These are phyloP conservation scores for Melieria crassipennis DNA, from an alignment of 2,888 invertebrate genomes.

Conservation along the genomic window DNA sequence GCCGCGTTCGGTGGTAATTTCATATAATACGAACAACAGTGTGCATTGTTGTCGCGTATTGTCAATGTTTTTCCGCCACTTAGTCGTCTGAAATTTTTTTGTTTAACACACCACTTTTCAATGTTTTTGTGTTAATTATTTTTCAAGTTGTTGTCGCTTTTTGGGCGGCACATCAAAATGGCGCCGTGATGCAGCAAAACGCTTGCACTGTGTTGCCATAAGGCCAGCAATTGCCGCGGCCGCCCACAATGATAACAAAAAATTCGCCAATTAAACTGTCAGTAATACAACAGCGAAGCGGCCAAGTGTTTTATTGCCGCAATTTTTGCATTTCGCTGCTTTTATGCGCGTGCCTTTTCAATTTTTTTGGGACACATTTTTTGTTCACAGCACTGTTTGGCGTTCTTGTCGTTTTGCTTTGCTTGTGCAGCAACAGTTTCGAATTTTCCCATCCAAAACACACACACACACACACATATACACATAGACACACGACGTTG, in stretches of 20 bases:
- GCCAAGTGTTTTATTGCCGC: constrained; percentile 56
- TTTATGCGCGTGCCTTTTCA: constrained; percentile 2
- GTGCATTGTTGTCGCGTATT: too few species aligned
- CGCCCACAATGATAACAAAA: constrained; percentile 18
- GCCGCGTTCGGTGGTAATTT: too few species aligned
- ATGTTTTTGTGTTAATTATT: too few species aligned
- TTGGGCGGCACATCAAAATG: too few species aligned
- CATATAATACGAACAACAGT: too few species aligned
- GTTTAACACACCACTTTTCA: too few species aligned
- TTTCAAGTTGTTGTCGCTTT: too few species aligned
- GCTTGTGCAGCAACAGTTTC: constrained; percentile 9
- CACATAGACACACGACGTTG: not conserved
- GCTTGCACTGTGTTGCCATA: too few species aligned
- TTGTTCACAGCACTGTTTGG: too few species aligned
- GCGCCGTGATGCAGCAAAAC: too few species aligned
- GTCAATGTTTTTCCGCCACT: too few species aligned
- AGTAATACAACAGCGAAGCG: constrained; percentile 56
- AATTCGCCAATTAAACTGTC: constrained; percentile 58
- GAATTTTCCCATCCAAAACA: not conserved
- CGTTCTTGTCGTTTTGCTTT: not conserved
- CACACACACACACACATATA: not conserved
- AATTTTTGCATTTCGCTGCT: constrained; percentile 7
- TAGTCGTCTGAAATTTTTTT: too few species aligned
- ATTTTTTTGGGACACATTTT: not conserved
- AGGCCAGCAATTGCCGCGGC: not conserved